Evolutionary conservation across 2,888 invertebrate species (phyloP).

Genomic region (Artemia sp.): DNA sequence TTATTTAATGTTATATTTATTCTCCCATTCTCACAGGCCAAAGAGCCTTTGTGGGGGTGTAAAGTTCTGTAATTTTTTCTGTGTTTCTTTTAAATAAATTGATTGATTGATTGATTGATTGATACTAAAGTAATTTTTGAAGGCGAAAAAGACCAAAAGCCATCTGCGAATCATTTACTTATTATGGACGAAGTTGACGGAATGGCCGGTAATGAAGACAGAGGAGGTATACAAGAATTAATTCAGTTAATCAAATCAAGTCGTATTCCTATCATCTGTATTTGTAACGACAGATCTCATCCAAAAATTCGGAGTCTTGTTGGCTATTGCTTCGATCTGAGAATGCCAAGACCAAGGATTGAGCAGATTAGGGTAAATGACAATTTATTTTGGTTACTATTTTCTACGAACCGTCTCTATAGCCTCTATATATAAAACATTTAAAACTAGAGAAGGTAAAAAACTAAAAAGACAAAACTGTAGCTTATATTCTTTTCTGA

Average conservation of each 20-base stretch:
- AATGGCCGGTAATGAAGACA: conserved; percentile 97
- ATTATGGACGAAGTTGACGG: conserved; percentile 99
- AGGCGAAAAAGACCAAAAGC: conserved; percentile 29
- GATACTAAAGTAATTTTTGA: too few relatives aligned
- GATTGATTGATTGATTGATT: too few relatives aligned
- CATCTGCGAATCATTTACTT: conserved; percentile 62
- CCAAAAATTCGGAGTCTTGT: conserved; percentile 79
- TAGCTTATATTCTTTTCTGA: too few relatives aligned
- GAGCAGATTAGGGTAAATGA: conserved; percentile 66
- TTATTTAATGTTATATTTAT: too few relatives aligned
- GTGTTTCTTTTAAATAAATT: too few relatives aligned
- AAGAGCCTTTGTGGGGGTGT: too few relatives aligned
- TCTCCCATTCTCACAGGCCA: too few relatives aligned
- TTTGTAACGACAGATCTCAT: conserved; percentile 91
- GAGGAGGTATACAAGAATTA: conserved; percentile 89
- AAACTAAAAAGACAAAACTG: too few relatives aligned
- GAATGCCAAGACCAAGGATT: conserved; percentile 62
- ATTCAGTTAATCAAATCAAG: conserved; percentile 74
- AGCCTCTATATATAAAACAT: background rate
- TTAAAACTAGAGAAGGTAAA: background rate
- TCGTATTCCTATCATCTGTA: conserved; percentile 78
- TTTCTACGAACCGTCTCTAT: background rate
- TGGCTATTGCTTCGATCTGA: conserved; percentile 83
- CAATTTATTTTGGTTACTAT: conserved; percentile 7
- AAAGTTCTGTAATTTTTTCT: too few relatives aligned